Evolutionary conservation across 2,797 vertebrate species (phyloP), one percentile per base, ranked within the genome.

Genomic region (Clamator glandarius): DNA sequence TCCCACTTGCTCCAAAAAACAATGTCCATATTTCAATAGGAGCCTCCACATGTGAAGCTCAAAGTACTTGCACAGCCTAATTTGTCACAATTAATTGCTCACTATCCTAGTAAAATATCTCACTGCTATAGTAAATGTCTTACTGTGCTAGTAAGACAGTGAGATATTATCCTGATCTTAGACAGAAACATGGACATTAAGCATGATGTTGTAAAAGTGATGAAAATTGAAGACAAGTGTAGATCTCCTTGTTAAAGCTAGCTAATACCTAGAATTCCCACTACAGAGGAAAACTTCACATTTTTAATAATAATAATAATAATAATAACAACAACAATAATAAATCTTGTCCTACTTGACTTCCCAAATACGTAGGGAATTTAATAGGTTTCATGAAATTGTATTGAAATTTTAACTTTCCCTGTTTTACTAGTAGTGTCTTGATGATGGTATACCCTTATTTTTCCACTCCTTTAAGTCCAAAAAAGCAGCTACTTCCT

Each of bases 71-170:
- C 64, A 80, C 41, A 90, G 44, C 61, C 90, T 79, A 73, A 91
- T 87, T 84, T 78, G 35, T 94, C 72, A 87, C n/a, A 82, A 33
- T 55, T 90, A 91, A 93, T 83, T 90, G 83, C 54, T 73, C 29
- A 16, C 46, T 79, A 25, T 25, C 51, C 42, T n/a, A 69, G 74
- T 79, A 89, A 92, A 94, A 91, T 46, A 76, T 25, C 72, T 79
- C 72, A 39, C 48, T 20, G 23, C 86, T 48, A 62, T 29, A 81
- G 55, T 80, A 94, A 89, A 62, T 67, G 63, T 93, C 78, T 93
- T 59, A n/a, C 51, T 79, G 15, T 62, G 59, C 51, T 73, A 89
- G 54, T 62, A 52, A 85, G 82, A 94, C 21, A 85, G 42, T 51
- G 48, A 94, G 76, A 48, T 78, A 73, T 62, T 87, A 92, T 55